A percentile compares a stretch with the other conserved stretches of the same genome.
These are phyloP conservation scores for Drosophila limbata DNA, from an alignment of 2,888 invertebrate genomes.

Conservation along the genomic window DNA sequence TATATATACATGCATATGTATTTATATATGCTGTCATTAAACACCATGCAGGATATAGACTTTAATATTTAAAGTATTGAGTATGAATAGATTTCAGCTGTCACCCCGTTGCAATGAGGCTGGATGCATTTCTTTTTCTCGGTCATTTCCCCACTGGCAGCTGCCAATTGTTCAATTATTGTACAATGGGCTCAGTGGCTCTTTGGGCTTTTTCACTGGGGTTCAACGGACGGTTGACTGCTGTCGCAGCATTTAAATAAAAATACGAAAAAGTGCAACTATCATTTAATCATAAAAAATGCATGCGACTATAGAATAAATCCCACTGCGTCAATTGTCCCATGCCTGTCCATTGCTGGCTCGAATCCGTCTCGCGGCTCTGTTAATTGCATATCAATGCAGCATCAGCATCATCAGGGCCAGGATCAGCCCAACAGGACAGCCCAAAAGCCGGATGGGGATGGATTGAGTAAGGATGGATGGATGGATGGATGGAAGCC, in stretches of 20 bases:
- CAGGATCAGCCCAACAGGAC: conserved; percentile 38
- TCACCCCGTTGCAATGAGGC: conserved; percentile 20
- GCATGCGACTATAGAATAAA: conserved; percentile 78
- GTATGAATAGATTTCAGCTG: conserved; percentile 57
- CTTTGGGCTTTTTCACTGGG: conserved; percentile 22
- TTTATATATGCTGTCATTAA: conserved; percentile 40
- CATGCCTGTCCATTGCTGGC: conserved; percentile 39
- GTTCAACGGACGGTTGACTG: conserved; percentile 47
- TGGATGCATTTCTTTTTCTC: conserved; percentile 24
- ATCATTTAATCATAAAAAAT: conserved; percentile 78
- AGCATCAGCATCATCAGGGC: conserved; percentile 73
- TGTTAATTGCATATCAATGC: conserved; percentile 78
- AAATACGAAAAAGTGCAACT: conserved; percentile 51
- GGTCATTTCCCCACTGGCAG: conserved; percentile 66
- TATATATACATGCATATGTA: not conserved
- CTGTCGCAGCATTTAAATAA: conserved; percentile 63
- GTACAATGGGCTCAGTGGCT: conserved; percentile 45
- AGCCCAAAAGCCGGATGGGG: conserved; percentile 1
- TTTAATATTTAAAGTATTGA: conserved; percentile 58
- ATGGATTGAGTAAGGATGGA: not conserved
- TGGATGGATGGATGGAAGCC: not conserved
- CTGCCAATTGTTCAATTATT: conserved; percentile 78
- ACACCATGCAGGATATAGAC: conserved; percentile 34
- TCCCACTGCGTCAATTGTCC: conserved; percentile 75
- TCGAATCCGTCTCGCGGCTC: conserved; percentile 48